These are phyloP conservation scores for Acrobeloides nanus DNA, from an alignment of 2,888 invertebrate genomes.

Conservation along the genomic window DNA sequence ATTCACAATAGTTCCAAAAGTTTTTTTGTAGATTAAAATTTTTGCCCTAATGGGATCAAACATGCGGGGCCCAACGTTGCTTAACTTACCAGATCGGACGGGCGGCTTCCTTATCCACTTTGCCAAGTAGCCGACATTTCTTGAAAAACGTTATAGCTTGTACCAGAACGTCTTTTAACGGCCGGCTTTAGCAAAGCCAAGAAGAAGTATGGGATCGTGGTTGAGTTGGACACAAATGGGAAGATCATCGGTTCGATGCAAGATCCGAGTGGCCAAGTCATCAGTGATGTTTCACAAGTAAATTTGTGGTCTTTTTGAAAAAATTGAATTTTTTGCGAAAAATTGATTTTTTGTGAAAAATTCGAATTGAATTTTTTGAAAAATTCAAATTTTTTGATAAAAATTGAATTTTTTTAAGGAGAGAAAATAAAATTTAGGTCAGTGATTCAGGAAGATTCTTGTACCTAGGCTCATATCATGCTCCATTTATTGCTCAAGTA, in stretches of 20 bases:
- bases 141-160: conserved; percentile 9
- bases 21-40: no score
- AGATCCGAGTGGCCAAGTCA: conserved; percentile 32
- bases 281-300: conserved; percentile 42
- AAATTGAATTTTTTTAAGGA: no score
- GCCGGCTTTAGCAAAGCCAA: conserved; percentile 27
- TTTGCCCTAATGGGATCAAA: no score
- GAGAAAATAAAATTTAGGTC: no score
- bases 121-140: no score
- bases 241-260: conserved; percentile 39
- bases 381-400: not conserved
- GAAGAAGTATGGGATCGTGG: conserved; percentile 34
- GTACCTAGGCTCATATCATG: conserved; percentile 43
- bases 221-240: conserved; percentile 34
- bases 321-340: not conserved
- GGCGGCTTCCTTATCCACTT: no score
- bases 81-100: no score
- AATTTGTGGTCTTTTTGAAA: not conserved
- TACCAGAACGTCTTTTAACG: conserved; percentile 20
- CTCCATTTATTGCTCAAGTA: conserved; percentile 34
- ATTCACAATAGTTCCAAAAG: no score
- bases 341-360: not conserved
- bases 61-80: no score
- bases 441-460: conserved; percentile 27
- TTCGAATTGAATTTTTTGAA: not conserved